Base-by-base conservation (phyloP, 2,888 invertebrate genomes). In the Drosophila paranaensis region DNA sequence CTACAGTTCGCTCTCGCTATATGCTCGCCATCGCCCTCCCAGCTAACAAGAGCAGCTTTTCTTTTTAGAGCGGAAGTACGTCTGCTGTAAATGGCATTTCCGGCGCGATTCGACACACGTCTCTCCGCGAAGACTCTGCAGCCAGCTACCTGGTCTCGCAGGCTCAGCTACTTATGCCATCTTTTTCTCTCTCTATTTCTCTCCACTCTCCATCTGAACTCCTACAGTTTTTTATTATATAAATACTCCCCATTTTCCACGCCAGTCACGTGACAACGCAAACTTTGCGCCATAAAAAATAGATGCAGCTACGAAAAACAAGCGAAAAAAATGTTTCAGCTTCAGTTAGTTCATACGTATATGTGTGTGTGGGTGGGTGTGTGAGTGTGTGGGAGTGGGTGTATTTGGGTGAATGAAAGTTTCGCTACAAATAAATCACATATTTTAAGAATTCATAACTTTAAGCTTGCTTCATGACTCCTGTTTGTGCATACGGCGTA, bases 361-460 rank as follows among this genome's bases (percentile, higher is more conserved):
- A 43, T 6, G 33, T 5, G 35, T 20, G 61, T 27, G 62, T 50
- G 39, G 51, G 62, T 56, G 43, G 13, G 53, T 37, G 20, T 20
- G 20, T 20, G 20, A 2, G 55, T 10, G 56, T 6, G 33, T 5
- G 35, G 16, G 61, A 25, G 62, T 50, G 42, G 54, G 62, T 30
- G 50, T 27, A 46, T 55, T 40, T 58, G 50, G 58, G 35, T 60
- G 62, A 13, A 39, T 50, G 60, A 61, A 69, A 77, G 58, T 79
- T 80, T 69, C 54, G 63, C 77, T 71, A 62, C 75, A 87, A 78
- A 90, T 90, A 86, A 86, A 90, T 90, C 87, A 90, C 77, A 69
- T 75, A 83, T 90, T 85, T 87, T 74, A 88, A 74, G 83, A 88
- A 87, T 87, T 86, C 83, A 90, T 88, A 89, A 88, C 81, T 79